Conservation (phyloP, 2,797 vertebrate genomes). For the Discoglossus pictus region DNA sequence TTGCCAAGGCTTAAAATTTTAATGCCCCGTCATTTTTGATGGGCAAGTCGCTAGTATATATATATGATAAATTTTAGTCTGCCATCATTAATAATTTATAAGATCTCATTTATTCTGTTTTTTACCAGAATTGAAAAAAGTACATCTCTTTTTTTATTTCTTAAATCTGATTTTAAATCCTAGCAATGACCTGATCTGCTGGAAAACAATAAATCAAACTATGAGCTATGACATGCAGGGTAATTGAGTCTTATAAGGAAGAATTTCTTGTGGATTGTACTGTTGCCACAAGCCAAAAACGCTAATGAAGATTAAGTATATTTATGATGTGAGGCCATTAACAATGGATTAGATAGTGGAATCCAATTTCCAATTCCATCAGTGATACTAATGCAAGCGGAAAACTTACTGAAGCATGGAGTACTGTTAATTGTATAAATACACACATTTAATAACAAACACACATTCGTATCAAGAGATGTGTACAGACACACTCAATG, state of each 20-base stretch:
- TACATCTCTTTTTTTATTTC: background rate
- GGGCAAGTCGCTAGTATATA: too few species aligned
- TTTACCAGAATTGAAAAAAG: too few species aligned
- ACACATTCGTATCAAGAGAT: conserved; percentile 19
- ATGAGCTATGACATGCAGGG: conserved; percentile 30
- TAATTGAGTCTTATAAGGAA: conserved; percentile 60
- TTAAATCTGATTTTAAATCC: background rate
- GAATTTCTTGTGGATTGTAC: conserved; percentile 59
- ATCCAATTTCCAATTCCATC: conserved; percentile 69
- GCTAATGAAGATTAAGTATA: conserved; percentile 66
- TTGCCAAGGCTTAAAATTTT: too few species aligned
- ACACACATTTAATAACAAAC: conserved; percentile 24
- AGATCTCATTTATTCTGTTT: background rate
- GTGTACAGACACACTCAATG: too few species aligned
- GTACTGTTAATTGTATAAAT: conserved; percentile 50
- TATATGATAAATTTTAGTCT: too few species aligned
- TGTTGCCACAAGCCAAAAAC: conserved; percentile 58
- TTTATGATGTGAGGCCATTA: conserved; percentile 67
- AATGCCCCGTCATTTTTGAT: too few species aligned
- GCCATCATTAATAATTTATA: too few species aligned
- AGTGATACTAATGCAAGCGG: conserved; percentile 54
- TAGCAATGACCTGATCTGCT: background rate
- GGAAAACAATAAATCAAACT: conserved; percentile 21
- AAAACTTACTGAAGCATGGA: conserved; percentile 60
- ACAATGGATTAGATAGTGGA: conserved; percentile 66